phyloP scores from a whole-genome alignment of 1,140 invertebrate genomes.

The Megalopta genalis region DNA sequence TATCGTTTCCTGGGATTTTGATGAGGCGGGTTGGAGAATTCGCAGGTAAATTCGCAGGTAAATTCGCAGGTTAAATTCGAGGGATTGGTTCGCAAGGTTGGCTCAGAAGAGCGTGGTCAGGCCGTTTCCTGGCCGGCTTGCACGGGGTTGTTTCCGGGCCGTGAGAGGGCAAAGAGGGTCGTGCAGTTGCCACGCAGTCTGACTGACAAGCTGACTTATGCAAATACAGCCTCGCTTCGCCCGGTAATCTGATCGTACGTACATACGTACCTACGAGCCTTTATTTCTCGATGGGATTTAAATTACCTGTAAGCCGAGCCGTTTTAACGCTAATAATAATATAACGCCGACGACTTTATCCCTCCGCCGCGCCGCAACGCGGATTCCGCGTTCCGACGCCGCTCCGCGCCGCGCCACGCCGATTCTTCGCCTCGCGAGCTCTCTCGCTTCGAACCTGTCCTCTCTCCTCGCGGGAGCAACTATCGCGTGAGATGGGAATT shows the following conservation, averaged over 20 bases:
- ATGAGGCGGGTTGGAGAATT: slow-evolving; percentile 13
- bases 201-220: slow-evolving; percentile 81
- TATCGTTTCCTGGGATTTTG: slow-evolving; percentile 25
- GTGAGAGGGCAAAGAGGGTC: slow-evolving; percentile 74
- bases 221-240: slow-evolving; percentile 76
- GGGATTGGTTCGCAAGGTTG: slow-evolving; percentile 52
- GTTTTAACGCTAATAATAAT: slow-evolving; percentile 73
- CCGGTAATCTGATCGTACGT: slow-evolving; percentile 76
- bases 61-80: slow-evolving; percentile 46
- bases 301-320: slow-evolving; percentile 74
- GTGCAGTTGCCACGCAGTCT: slow-evolving; percentile 76
- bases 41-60: no score
- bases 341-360: slow-evolving; percentile 73
- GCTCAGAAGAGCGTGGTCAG: slow-evolving; percentile 54
- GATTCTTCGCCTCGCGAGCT: no score
- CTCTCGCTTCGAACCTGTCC: no score
- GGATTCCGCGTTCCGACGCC: background rate
- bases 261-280: slow-evolving; percentile 61
- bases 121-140: slow-evolving; percentile 50
- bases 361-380: slow-evolving; percentile 6
- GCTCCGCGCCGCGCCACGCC: no score
- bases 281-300: slow-evolving; percentile 76
- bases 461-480: no score
- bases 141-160: slow-evolving; percentile 70
- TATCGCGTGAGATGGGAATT: no score